Evolutionary conservation across 2,888 invertebrate genomes (phyloP), one percentile per base, ranked within the genome.

Genomic region (Lacanobia wlatinum): DNA sequence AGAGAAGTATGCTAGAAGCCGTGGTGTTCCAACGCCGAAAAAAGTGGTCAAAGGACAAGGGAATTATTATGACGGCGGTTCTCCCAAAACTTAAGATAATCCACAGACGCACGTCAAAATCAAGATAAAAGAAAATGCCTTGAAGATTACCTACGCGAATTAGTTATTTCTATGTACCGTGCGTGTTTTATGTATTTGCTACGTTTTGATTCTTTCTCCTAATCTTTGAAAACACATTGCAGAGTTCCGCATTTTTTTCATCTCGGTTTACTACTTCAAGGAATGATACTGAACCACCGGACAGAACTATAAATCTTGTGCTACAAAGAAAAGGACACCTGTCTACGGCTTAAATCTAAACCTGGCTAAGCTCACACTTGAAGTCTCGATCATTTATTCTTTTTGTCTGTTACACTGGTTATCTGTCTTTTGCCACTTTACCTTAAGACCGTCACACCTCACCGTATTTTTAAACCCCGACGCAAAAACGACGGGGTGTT

Each of bases 301-400:
- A 61, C 62, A 43, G 1, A 16, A 58, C 73, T 34, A 77, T 77
- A 66, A 73, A 77, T 77, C 74, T 73, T 66, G 34, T 52, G 65
- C 34, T 43, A 50, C 62, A 34, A 43, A 80, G 58, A 80, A 59
- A 63, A 52, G 60, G 60, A 65, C 64, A 77, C 70, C 78, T 74
- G 74, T 14, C 62, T 18, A 16, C 28, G 56, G 56, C 56, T 76
- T 58, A 46, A 40, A 56, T 61, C 61, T 73, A 76, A 73, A 46
- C 28, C 53, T 38, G 46, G 56, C 16, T 78, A 60, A 70, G 71
- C 61, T 78, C 48, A 70, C 69, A 78, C 61, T 71, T 28, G 34
- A 78, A 71, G 40, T 38, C 38, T 56, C 38, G 38, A 60, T 50
- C 60, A 28, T 46, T 52, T 3, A 73, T 77, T 69, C 0, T 21